Percentiles rank a stretch among this genome's conserved stretches.
These are phyloP conservation scores for Eilema sororculum DNA, from an alignment of 2,888 invertebrate genomes.

Conservation along the genomic window DNA sequence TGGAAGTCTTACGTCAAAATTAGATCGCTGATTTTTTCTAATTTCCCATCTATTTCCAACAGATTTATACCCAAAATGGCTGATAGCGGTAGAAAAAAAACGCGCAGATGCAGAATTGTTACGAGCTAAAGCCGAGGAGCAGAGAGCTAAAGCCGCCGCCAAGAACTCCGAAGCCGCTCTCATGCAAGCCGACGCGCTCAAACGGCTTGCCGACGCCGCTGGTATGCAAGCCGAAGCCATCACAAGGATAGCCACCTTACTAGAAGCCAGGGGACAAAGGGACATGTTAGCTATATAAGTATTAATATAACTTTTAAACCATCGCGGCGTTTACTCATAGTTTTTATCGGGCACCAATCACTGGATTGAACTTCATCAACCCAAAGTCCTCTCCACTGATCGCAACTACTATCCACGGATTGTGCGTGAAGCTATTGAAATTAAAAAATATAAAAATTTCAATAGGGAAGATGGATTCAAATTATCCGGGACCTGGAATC, in stretches of 20 bases:
- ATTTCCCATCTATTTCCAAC: conserved; percentile 9
- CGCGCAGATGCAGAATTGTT: conserved; percentile 71
- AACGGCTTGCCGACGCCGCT: conserved; percentile 68
- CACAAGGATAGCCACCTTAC: conserved; percentile 61
- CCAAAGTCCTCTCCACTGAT: too few relatives aligned
- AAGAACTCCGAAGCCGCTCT: conserved; percentile 68
- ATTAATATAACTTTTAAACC: too few relatives aligned
- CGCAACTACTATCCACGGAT: too few relatives aligned
- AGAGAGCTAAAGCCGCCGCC: conserved; percentile 57
- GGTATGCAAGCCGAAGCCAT: conserved; percentile 68
- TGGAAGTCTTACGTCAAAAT: too few relatives aligned
- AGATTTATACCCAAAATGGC: conserved; percentile 76
- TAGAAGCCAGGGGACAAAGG: conserved; percentile 59
- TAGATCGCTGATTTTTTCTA: background rate
- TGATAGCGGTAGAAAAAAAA: conserved; percentile 74
- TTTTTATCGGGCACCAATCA: too few relatives aligned
- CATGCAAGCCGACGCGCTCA: conserved; percentile 69
- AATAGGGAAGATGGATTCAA: too few relatives aligned
- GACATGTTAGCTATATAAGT: conserved; percentile 44
- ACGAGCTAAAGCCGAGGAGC: conserved; percentile 70
- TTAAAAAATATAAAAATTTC: too few relatives aligned
- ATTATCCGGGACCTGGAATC: too few relatives aligned
- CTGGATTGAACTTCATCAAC: too few relatives aligned
- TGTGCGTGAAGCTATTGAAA: too few relatives aligned
- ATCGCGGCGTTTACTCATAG: too few relatives aligned